Base-by-base conservation (phyloP, 2,113 vertebrate species). In the Struthidea cinerea region DNA sequence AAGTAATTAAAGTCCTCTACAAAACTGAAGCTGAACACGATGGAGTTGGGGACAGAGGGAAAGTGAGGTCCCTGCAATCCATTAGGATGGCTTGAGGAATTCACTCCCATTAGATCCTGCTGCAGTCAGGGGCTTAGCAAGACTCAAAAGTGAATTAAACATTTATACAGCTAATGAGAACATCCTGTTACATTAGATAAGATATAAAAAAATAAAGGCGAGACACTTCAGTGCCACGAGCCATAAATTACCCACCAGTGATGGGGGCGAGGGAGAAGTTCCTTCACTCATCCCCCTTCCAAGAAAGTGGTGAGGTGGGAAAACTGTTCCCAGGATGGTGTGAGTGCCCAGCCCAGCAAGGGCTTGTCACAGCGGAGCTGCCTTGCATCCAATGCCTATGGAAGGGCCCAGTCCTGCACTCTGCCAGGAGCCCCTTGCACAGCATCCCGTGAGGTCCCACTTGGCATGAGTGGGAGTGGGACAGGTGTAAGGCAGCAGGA, bases 81-180 rank as follows among this genome's bases (percentile, higher is more conserved):
- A 81, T 94, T 71, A 93, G 85, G 57, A 52, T 33, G 14, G 23
- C 92, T 94, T 84, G 90, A 96, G 93, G 93, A 96, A 90, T 90
- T 85, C 71, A 60, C 83, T 88, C 39, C 90, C 79, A 84, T 94
- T 69, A 91, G 92, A 49, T 55, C 37, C 39, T 50, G 79, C 82
- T 41, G 78, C 88, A 93, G 94, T 68, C 80, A 73, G 88, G 71
- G 87, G 87, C 92, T 89, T 69, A 81, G 73, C 68, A 81, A 30
- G 90, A 88, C 52, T 86, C 94, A 64, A 60, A 90, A 96, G 88
- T 28, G 77, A 88, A 96, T 96, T 93, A 97, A 97, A 96, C 92
- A 96, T 97, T 93, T 70, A 96, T 97, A 56, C 13, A 84, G 90
- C 84, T 96, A 96, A 97, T 97, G 95, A 96, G 96, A 96, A 96